Evolutionary conservation across 2,797 vertebrate genomes (phyloP).

Genomic region (Pelochelys cantorii): DNA sequence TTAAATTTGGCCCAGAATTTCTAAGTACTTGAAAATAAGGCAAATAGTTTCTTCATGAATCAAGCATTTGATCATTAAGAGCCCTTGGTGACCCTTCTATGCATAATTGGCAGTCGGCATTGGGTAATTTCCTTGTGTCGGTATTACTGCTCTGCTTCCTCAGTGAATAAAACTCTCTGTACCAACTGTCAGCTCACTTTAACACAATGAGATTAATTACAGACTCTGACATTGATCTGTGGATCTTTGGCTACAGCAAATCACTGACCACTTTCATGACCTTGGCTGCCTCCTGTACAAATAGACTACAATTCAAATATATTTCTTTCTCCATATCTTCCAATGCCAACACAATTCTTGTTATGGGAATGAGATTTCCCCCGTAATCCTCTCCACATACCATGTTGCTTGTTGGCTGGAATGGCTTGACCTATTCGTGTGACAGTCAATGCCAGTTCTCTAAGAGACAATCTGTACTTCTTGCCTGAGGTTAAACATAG

Average conservation of each 20-base stretch:
- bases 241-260: conserved; percentile 34
- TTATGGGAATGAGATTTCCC: not conserved
- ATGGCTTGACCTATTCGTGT: conserved; percentile 30
- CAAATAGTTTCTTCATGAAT: not conserved
- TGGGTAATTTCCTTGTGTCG: not conserved
- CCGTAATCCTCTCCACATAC: conserved; percentile 23
- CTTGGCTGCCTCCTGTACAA: conserved; percentile 17
- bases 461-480: not conserved
- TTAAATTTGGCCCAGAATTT: not conserved
- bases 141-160: not conserved
- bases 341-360: not conserved
- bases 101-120: not conserved
- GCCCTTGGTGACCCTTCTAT: not conserved
- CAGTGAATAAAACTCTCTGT: conserved; percentile 6
- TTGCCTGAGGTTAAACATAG: conserved; percentile 16
- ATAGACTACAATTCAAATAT: not conserved
- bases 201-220: not conserved
- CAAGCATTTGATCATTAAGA: conserved; percentile 11
- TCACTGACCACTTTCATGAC: not conserved
- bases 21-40: not conserved
- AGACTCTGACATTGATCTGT: conserved; percentile 49
- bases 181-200: conserved; percentile 23
- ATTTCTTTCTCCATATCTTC: not conserved
- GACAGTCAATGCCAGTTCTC: conserved; percentile 6
- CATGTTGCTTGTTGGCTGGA: not conserved